Percentiles rank a stretch among this genome's conserved stretches.
phyloP scores from a whole-genome alignment of 2,888 invertebrate species.

The Euzetes globulus region DNA sequence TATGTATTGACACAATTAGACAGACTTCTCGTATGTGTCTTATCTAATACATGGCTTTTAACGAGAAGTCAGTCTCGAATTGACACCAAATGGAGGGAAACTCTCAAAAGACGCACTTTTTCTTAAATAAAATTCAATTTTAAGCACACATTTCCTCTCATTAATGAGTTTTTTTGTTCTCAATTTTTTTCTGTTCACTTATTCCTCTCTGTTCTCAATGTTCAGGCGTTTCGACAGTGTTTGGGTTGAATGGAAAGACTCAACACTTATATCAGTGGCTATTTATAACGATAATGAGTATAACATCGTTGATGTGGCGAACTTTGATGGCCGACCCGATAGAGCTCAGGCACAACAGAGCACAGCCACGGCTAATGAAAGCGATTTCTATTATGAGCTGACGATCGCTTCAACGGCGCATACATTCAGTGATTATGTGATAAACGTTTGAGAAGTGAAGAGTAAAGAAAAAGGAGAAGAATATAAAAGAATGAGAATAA shows the following conservation, averaged over 20 bases:
- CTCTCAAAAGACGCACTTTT: neutral
- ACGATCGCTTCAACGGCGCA: neutral
- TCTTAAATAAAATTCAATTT: neutral
- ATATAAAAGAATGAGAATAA: neutral
- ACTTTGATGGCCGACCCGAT: slow-evolving; percentile 2
- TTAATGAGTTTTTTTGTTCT: neutral
- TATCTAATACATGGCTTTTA: neutral
- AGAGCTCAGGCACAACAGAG: neutral
- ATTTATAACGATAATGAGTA: slow-evolving; percentile 22
- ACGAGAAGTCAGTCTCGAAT: neutral
- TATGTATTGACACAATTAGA: neutral
- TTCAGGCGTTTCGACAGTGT: neutral
- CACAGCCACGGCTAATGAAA: neutral
- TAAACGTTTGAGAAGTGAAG: neutral
- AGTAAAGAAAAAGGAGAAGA: neutral
- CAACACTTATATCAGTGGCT: slow-evolving; percentile 16
- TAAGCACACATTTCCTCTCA: neutral
- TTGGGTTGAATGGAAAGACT: slow-evolving; percentile 13
- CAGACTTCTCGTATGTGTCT: neutral
- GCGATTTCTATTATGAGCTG: neutral
- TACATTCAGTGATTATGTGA: neutral
- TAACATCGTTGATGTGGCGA: slow-evolving; percentile 9
- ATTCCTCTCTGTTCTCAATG: neutral
- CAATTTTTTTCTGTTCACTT: neutral
- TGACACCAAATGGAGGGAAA: neutral